Evolutionary conservation across 2,113 vertebrate genomes (phyloP), one percentile per base, ranked within the genome.

Genomic region (Amazona vittata): DNA sequence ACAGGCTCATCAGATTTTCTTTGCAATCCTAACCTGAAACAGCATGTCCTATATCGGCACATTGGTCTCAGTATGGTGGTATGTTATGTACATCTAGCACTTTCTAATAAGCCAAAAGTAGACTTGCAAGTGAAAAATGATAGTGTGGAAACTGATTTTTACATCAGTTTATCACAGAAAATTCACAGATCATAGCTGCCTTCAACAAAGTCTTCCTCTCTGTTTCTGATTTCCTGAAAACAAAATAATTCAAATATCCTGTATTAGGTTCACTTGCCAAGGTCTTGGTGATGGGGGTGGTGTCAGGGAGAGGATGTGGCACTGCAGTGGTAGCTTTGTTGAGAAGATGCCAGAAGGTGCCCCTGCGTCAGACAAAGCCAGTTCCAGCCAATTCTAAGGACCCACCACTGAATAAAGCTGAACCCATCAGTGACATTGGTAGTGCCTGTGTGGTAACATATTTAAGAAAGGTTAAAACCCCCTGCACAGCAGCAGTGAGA

Each of bases 361-460:
- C 1, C 7, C 10, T 6, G 2, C 25, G 28, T 25, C 3, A 1
- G 15, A 29, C 10, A 75, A 19, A 57, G 10, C 2, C 5, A n/a
- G 16, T 7, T n/a, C 13, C 47, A 83, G 31, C 2, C 14, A 44
- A 10, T 2, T 35, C 28, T 43, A 46, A 35, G 6, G 17, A 67
- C 12, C 2, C 1, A 2, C 4, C 0, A 5, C 22, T 21, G 31
- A 15, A 26, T 46, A 63, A 70, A 47, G 13, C 13, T 29, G 15
- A 65, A 8, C 10, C 33, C 20, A 25, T 22, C 35, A 29, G 9
- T 4, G 5, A 12, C 0, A 0, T 0, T 63, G 12, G 10, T 31
- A 68, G 2, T 1, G 1, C 5, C 13, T 53, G 20, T 63, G 24
- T 43, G n/a, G 25, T 24, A 62, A 52, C 2, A 4, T 29, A 11